These are phyloP conservation scores for Rutilus rutilus DNA, from an alignment of 2,113 vertebrate genomes.

Conservation along the genomic window DNA sequence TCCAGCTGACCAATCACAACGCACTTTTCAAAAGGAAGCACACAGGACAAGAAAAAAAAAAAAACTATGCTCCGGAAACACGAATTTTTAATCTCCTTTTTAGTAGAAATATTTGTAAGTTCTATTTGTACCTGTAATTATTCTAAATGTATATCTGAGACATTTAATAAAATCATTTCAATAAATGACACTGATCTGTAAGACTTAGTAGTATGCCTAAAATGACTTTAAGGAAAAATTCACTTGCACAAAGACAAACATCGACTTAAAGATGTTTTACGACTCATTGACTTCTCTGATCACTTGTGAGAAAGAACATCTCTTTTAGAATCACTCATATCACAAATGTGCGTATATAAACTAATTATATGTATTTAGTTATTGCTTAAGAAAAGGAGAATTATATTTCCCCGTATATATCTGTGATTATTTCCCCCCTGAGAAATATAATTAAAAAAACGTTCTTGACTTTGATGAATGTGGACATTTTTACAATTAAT, in stretches of 20 bases:
- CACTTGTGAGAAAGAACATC: too few relatives aligned
- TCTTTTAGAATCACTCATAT: background rate
- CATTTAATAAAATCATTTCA: background rate
- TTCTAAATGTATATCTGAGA: background rate
- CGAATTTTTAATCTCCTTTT: background rate
- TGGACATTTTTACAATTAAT: background rate
- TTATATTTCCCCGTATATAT: too few relatives aligned
- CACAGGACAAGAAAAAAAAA: constrained; percentile 35
- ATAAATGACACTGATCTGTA: background rate
- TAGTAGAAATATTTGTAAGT: background rate
- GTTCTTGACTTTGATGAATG: background rate
- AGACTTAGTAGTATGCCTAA: background rate
- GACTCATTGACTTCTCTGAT: too few relatives aligned
- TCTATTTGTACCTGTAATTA: background rate
- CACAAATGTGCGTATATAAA: background rate
- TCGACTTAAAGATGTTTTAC: background rate
- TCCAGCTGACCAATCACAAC: constrained; percentile 77
- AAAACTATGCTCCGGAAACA: constrained; percentile 49
- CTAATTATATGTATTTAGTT: too few relatives aligned
- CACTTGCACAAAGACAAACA: background rate
- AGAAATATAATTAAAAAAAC: background rate
- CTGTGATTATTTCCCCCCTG: background rate
- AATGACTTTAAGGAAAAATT: background rate
- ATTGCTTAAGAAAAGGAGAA: too few relatives aligned
- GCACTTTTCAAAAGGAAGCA: constrained; percentile 60